Evolutionary conservation across 2,113 vertebrate genomes (phyloP).

Genomic region (Tonatia bakeri): DNA sequence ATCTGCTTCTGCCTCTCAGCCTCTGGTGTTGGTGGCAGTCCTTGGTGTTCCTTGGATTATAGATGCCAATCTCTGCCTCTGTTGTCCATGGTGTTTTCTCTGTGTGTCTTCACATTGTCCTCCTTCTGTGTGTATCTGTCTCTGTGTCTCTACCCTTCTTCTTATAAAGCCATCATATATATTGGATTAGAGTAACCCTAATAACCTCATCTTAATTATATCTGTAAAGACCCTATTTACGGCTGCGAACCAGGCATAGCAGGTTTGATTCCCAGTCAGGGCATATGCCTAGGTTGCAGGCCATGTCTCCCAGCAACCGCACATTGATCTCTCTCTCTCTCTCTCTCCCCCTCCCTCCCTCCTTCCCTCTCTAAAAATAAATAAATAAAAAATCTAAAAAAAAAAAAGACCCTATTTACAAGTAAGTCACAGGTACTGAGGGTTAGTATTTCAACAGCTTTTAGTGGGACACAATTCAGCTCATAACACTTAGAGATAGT

Average conservation of each 20-base stretch:
- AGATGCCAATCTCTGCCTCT: neutral
- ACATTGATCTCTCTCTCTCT: too few species aligned
- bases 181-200: too few species aligned
- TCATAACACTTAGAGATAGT: neutral
- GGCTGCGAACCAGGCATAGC: too few species aligned
- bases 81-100: neutral
- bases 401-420: neutral
- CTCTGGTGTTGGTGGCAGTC: neutral
- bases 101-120: neutral
- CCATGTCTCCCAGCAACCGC: too few species aligned
- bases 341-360: too few species aligned
- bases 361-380: too few species aligned
- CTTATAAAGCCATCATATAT: neutral
- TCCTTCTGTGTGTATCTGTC: neutral
- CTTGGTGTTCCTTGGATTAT: too few species aligned
- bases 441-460: neutral
- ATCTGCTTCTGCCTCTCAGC: neutral
- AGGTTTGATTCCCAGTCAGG: too few species aligned
- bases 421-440: neutral
- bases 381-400: too few species aligned
- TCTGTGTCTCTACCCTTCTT: neutral
- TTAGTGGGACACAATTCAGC: neutral
- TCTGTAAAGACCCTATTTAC: neutral
- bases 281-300: too few species aligned
- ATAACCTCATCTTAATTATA: neutral